phyloP scores from a whole-genome alignment of 1,140 invertebrate species.

The Trichoplusia ni region DNA sequence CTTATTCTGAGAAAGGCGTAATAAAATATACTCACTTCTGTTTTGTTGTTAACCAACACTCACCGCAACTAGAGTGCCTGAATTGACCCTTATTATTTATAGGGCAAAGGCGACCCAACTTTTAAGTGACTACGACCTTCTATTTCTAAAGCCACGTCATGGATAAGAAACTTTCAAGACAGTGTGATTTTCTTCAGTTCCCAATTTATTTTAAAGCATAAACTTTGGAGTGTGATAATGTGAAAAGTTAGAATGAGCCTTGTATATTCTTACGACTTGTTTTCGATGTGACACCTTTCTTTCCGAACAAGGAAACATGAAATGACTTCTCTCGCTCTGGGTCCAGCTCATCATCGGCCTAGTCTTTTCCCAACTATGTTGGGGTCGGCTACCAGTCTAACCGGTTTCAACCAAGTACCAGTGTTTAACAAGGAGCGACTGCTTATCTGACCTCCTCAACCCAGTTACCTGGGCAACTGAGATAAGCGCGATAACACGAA shows the following conservation, averaged over 20 bases:
- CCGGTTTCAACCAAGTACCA: no score
- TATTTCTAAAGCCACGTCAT: constrained; percentile 1
- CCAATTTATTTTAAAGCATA: constrained; percentile 19
- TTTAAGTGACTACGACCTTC: constrained; percentile 22
- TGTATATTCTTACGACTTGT: constrained; percentile 1
- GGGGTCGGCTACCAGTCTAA: no score
- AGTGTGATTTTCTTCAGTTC: constrained; percentile 17
- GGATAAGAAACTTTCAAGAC: constrained; percentile 7
- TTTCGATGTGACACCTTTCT: constrained; percentile 10
- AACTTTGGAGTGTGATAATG: constrained; percentile 1
- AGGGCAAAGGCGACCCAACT: constrained; percentile 5
- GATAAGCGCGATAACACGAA: no score
- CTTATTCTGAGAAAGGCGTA: no score
- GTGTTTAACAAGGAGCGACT: no score
- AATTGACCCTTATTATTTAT: constrained; percentile 30
- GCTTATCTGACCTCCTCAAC: no score
- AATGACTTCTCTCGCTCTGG: background rate
- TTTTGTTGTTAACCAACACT: constrained; percentile 6
- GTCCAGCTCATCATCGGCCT: no score
- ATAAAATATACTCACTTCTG: no score
- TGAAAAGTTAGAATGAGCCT: constrained; percentile 1
- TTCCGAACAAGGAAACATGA: no score
- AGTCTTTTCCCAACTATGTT: no score
- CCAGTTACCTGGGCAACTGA: no score
- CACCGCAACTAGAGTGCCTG: constrained; percentile 7